Evolutionary conservation across 92 coral and sea anemone genomes (phyloP), one percentile per base, ranked within the genome.

Genomic region (Porites evermanni): DNA sequence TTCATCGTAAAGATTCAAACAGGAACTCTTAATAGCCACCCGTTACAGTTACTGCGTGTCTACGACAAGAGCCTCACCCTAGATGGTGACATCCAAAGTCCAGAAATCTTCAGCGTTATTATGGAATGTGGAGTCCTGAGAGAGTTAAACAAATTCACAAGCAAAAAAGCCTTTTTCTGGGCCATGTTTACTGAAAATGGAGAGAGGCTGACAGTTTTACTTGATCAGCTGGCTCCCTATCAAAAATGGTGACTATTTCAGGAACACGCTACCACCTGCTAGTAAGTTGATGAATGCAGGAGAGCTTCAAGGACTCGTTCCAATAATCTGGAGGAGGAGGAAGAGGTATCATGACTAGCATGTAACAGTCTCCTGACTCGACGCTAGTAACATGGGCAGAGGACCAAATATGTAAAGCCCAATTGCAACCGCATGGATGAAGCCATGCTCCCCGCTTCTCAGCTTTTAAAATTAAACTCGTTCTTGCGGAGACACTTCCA

Each of bases 101-200:
- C 95, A 7, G 92, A 83, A 66, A 60, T 91, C 21, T 95, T 91
- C 83, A 84, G 78, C 54, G 51, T 95, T 1, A 77, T 93, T 6
- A 89, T 86, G 95, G 97, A 95, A 67, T 94, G 95, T 53, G 98
- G 98, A 0, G 94, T 91, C 32, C 93, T 95, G 52, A 95, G 95
- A 53, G 53, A 69, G 44, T 14, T 80, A 0, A 0, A 23, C 64
- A 82, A 90, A 69, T 87, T 68, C 68, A 93, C 93, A 13, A 86
- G 94, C 71, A 95, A 95, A 73, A 95, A 93, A 65, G 93, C 86
- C 12, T 93, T 84, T 70, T 88, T 94, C 82, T 88, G 79, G 78
- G 96, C 96, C 14, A 68, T 18, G 52, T 94, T 90, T 79, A 88
- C 78, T 0, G 87, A 85, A 12, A 53, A 21, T 7, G 94, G 89